These are phyloP conservation scores for Perca fluviatilis DNA, from an alignment of 2,113 vertebrate species.

Conservation along the genomic window DNA sequence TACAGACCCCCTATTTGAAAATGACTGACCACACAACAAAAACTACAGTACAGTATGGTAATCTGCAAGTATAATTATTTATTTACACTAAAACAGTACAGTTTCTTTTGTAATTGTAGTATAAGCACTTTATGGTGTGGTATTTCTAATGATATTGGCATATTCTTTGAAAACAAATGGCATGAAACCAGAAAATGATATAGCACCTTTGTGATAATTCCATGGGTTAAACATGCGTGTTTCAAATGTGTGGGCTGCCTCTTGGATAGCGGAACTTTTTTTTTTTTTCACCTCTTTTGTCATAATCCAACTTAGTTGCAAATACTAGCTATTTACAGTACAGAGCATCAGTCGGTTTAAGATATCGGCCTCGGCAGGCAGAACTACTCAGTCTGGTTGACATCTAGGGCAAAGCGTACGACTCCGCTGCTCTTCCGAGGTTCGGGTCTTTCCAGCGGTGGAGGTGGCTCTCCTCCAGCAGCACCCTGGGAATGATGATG, in stretches of 20 bases:
- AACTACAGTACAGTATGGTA: slow-evolving; percentile 40
- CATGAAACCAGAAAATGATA: slow-evolving; percentile 68
- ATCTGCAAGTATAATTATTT: slow-evolving; percentile 72
- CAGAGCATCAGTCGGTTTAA: slow-evolving; percentile 53
- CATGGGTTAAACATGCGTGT: slow-evolving; percentile 70
- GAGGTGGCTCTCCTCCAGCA: slow-evolving; percentile 83
- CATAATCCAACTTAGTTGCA: slow-evolving; percentile 52
- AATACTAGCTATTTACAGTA: slow-evolving; percentile 76
- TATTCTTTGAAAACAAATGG: slow-evolving; percentile 52
- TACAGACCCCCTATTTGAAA: background rate
- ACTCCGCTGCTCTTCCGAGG: slow-evolving; percentile 75
- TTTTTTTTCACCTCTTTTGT: slow-evolving; percentile 31
- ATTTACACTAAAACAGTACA: slow-evolving; percentile 81
- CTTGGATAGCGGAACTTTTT: background rate
- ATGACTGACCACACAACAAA: slow-evolving; percentile 26
- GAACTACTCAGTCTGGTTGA: slow-evolving; percentile 74
- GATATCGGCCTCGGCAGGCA: slow-evolving; percentile 7
- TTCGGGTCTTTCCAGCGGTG: slow-evolving; percentile 76
- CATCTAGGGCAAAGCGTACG: slow-evolving; percentile 84
- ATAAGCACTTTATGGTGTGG: slow-evolving; percentile 81
- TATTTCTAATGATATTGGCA: slow-evolving; percentile 62
- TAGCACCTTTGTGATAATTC: slow-evolving; percentile 83
- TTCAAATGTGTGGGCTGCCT: slow-evolving; percentile 40
- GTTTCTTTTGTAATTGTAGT: slow-evolving; percentile 48
- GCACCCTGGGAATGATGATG: slow-evolving; percentile 86